Evolutionary conservation across 2,113 vertebrate species (phyloP), one percentile per base, ranked within the genome.

Genomic region (Labrus mixtus): DNA sequence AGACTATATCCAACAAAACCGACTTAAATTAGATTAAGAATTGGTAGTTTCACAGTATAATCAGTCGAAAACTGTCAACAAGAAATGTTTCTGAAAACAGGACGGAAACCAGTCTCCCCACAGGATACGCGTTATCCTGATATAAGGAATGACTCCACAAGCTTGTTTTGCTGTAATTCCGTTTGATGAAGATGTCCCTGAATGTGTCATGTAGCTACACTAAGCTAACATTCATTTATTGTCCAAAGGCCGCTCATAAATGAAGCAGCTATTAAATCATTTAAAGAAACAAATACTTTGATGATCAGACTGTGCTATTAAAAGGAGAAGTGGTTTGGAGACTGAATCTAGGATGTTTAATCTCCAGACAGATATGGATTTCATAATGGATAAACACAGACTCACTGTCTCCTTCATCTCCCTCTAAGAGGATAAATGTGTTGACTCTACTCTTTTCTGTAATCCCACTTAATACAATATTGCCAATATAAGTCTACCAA

Each of bases 351-450:
- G 59, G 71, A 74, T 50, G 65, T 78, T 84, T 87, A 60, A 74
- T 88, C 79, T 79, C 84, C 81, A 85, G 83, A 85, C 85, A 85
- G 81, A 82, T 88, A 90, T 89, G 74, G 88, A 90, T 91, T 89
- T 89, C 69, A 85, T 85, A 84, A 89, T 90, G 85, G 84, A 86
- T 86, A 75, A 84, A 88, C 88, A 64, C 64, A 91, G 89, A 87
- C 88, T 79, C 20, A 10, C 66, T 80, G 88, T 89, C 90, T 91
- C 57, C 84, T 84, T 84, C 69, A 62, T 84, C 76, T 85, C 76
- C 78, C 53, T 79, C 66, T 90, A 87, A 87, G 62, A 80, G 84
- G 58, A 87, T 87, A 78, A 82, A 92, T 81, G 78, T 85, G 76
- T 87, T 60, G 81, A 76, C 85, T 67, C 77, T 63, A 57, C 86